A percentile compares a stretch with the other conserved stretches of the same genome.
These are phyloP conservation scores for Cardiocondyla obscurior DNA, from an alignment of 1,140 invertebrate species.

Conservation along the genomic window DNA sequence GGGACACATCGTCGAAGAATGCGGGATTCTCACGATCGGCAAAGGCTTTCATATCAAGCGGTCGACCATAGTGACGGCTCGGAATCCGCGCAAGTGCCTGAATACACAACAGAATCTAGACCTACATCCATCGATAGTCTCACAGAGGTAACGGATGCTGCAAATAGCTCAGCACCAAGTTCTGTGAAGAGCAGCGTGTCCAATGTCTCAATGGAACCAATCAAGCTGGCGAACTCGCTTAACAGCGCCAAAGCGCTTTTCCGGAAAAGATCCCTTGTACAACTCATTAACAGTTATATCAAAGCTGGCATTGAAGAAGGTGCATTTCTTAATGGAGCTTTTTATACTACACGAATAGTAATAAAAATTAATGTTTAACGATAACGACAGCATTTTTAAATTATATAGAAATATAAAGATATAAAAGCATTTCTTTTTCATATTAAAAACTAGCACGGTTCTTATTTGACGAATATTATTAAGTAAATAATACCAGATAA, in stretches of 20 bases:
- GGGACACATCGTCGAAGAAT: not conserved
- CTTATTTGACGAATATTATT: not conserved
- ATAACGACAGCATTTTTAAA: not conserved
- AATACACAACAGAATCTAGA: conserved; percentile 43
- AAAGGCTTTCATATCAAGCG: conserved; percentile 8
- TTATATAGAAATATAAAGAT: not conserved
- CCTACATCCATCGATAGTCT: conserved; percentile 54
- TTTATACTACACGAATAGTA: not conserved
- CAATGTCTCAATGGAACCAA: conserved; percentile 48
- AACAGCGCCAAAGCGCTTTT: conserved; percentile 53
- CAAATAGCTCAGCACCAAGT: conserved; percentile 37
- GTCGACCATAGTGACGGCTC: not conserved
- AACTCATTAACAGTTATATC: conserved; percentile 71
- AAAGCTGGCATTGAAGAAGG: conserved; percentile 71
- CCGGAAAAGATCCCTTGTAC: conserved; percentile 60
- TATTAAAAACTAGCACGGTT: not conserved
- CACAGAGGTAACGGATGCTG: conserved; percentile 33
- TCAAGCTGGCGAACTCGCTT: conserved; percentile 24
- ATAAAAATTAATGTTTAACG: not conserved
- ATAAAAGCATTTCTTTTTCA: not conserved
- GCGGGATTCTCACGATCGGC: conserved; percentile 2
- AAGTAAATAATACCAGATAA: not conserved
- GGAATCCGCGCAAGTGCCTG: conserved; percentile 18
- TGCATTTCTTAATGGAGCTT: conserved; percentile 9
- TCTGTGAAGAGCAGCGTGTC: conserved; percentile 55